phyloP scores from a whole-genome alignment of 2,113 vertebrate species.

The Neopipo cinnamomea region DNA sequence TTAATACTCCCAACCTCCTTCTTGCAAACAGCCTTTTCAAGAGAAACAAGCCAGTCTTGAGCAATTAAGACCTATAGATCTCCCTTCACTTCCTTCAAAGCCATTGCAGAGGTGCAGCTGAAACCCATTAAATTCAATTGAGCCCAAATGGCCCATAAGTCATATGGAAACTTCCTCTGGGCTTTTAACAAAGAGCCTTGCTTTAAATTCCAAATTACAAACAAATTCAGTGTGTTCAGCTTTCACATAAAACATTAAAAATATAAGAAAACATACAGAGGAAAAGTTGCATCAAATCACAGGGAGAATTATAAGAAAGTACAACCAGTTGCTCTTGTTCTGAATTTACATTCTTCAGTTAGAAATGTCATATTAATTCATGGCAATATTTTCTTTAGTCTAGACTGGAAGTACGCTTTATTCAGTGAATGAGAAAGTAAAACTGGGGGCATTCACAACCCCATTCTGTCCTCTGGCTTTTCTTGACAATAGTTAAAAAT shows the following conservation, averaged over 20 bases:
- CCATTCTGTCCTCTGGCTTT: neutral
- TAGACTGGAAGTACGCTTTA: neutral
- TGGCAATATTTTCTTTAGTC: neutral
- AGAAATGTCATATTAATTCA: neutral
- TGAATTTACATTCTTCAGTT: neutral
- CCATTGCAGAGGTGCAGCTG: conserved; percentile 69
- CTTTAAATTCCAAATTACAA: conserved; percentile 67
- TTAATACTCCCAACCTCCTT: conserved; percentile 42
- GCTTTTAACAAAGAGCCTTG: conserved; percentile 62
- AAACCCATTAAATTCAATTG: conserved; percentile 74
- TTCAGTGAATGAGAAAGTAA: neutral
- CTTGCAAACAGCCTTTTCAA: conserved; percentile 51
- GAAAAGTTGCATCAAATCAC: conserved; percentile 39
- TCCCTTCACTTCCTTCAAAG: conserved; percentile 66
- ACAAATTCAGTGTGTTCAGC: conserved; percentile 58
- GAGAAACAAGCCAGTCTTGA: conserved; percentile 62
- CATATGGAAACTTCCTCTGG: conserved; percentile 69
- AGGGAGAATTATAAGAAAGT: neutral
- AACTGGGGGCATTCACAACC: neutral
- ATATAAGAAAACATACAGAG: conserved; percentile 48
- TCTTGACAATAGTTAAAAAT: neutral
- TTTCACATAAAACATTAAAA: conserved; percentile 48
- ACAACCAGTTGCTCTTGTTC: neutral
- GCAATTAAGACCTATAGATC: conserved; percentile 64
- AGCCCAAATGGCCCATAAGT: conserved; percentile 74